Conservation (phyloP, 2,888 invertebrate species). For the Euplagia quadripunctaria region DNA sequence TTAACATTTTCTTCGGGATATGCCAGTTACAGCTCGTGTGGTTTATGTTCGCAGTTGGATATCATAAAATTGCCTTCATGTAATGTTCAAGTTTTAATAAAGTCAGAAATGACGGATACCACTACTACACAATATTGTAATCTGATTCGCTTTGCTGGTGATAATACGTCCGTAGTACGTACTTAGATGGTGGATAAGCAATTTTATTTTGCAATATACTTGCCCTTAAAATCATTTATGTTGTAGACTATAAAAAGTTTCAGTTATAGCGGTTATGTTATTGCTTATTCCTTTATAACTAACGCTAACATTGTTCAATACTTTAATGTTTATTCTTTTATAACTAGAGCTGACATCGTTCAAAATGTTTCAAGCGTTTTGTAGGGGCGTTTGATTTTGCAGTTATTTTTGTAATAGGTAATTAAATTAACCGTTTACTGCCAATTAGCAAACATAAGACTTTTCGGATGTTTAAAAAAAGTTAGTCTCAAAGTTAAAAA, state of each 20-base stretch:
- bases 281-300: background rate
- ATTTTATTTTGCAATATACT: background rate
- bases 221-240: background rate
- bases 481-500: too few relatives aligned
- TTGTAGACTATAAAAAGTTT: background rate
- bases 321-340: background rate
- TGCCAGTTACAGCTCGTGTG: constrained; percentile 37
- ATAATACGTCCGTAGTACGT: background rate
- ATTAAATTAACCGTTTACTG: background rate
- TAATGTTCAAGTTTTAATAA: constrained; percentile 16
- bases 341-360: background rate
- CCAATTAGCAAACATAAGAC: background rate
- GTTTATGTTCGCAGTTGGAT: constrained; percentile 50
- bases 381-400: background rate
- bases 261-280: background rate
- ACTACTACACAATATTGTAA: background rate
- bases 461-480: background rate
- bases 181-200: background rate
- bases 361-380: too few relatives aligned
- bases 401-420: too few relatives aligned
- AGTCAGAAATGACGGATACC: background rate
- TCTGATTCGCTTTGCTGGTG: background rate
- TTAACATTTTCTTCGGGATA: constrained; percentile 63
- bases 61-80: constrained; percentile 56
- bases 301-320: background rate